Evolutionary conservation across 2,113 vertebrate genomes (phyloP).

Genomic region (Seriola dumerili): DNA sequence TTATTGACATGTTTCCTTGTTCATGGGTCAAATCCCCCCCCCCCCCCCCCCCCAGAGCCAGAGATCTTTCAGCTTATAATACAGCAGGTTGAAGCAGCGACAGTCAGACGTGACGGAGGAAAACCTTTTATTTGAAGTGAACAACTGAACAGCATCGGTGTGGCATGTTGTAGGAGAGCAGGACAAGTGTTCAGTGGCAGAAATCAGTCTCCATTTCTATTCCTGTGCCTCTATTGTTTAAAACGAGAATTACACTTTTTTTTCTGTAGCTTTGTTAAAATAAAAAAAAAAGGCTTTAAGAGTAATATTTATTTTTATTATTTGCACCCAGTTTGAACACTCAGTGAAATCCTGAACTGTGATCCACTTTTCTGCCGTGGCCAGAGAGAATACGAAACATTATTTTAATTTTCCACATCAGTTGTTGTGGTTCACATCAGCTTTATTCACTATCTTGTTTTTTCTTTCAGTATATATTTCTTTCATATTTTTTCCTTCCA

Average conservation of each 20-base stretch:
- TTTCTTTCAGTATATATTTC: too few species aligned
- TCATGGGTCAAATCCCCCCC: conserved; percentile 45
- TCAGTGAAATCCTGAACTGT: too few species aligned
- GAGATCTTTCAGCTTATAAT: conserved; percentile 9
- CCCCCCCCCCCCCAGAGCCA: conserved; percentile 18
- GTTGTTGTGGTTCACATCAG: too few species aligned
- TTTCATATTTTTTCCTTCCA: too few species aligned
- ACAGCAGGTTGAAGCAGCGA: conserved; percentile 1
- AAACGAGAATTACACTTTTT: too few species aligned
- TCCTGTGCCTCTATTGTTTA: too few species aligned
- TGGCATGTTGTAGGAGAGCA: background rate
- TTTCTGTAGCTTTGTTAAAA: too few species aligned
- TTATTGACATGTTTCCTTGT: conserved; percentile 54
- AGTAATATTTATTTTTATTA: background rate
- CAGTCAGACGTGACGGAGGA: conserved; percentile 1
- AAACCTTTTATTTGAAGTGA: background rate
- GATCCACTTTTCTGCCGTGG: too few species aligned
- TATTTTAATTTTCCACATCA: too few species aligned
- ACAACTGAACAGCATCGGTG: background rate
- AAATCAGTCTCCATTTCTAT: too few species aligned
- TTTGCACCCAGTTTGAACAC: background rate
- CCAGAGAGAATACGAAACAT: too few species aligned
- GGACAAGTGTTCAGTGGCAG: background rate
- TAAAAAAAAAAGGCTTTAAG: too few species aligned
- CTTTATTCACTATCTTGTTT: background rate